These are phyloP conservation scores for Drosophila mulleri DNA, from an alignment of 2,888 invertebrate genomes.

Conservation along the genomic window DNA sequence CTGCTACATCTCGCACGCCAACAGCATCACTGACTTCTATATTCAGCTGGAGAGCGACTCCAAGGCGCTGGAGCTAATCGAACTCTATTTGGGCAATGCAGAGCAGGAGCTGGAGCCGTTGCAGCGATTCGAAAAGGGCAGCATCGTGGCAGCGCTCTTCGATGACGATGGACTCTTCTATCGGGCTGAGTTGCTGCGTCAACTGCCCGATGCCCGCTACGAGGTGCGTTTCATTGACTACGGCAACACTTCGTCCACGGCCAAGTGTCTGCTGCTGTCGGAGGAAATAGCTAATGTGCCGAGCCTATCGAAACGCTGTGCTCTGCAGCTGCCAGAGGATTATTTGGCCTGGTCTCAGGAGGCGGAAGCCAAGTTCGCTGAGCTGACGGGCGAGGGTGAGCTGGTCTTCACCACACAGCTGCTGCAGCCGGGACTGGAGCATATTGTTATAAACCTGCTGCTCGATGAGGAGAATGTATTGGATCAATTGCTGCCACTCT, in stretches of 20 bases:
- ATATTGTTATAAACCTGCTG: constrained; percentile 88
- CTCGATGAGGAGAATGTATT: constrained; percentile 88
- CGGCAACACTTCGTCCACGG: constrained; percentile 88
- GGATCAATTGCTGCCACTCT: constrained; percentile 87
- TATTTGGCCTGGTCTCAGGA: constrained; percentile 88
- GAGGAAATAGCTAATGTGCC: constrained; percentile 87
- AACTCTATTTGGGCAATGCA: constrained; percentile 86
- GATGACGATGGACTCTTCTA: constrained; percentile 89
- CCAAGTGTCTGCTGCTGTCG: constrained; percentile 87
- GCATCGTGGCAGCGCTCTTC: constrained; percentile 88
- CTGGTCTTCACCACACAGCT: constrained; percentile 90
- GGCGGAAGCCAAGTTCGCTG: constrained; percentile 88
- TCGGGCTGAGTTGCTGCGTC: constrained; percentile 87
- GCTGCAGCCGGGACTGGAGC: constrained; percentile 88
- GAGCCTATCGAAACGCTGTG: constrained; percentile 88
- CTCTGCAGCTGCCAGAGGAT: constrained; percentile 87
- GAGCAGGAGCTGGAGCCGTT: constrained; percentile 87
- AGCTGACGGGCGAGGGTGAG: constrained; percentile 89
- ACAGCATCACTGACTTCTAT: constrained; percentile 91
- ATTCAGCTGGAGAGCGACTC: constrained; percentile 90
- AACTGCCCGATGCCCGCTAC: constrained; percentile 86
- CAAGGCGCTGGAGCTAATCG: constrained; percentile 87
- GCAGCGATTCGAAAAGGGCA: constrained; percentile 83
- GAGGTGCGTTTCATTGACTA: constrained; percentile 90
- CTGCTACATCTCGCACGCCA: constrained; percentile 91